Conservation (phyloP, 2,888 invertebrate species). For the Sycophila texana region DNA sequence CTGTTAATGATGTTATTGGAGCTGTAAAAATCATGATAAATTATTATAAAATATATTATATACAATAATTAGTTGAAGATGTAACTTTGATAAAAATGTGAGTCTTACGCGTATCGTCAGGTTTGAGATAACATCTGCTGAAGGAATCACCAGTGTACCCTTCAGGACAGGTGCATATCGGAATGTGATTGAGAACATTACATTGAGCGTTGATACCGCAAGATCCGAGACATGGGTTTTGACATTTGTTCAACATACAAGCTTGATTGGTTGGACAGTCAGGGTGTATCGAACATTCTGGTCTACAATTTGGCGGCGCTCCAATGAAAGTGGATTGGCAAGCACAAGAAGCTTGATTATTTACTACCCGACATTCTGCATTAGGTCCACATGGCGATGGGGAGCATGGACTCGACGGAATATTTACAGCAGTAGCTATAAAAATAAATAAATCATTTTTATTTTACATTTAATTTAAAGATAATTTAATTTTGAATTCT, state of each 20-base stretch:
- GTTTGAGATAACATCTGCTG: slow-evolving; percentile 67
- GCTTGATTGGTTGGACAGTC: slow-evolving; percentile 78
- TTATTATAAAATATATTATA: not conserved
- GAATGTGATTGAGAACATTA: slow-evolving; percentile 79
- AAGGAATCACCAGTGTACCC: slow-evolving; percentile 80
- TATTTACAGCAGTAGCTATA: not conserved
- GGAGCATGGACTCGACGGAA: slow-evolving; percentile 75
- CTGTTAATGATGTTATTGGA: slow-evolving; percentile 79
- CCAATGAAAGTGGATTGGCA: slow-evolving; percentile 79
- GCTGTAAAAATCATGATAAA: slow-evolving; percentile 12
- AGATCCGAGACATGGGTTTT: slow-evolving; percentile 79
- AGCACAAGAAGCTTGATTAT: slow-evolving; percentile 78
- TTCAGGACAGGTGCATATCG: slow-evolving; percentile 78
- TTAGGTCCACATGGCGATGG: slow-evolving; percentile 79
- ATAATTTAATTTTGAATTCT: not conserved
- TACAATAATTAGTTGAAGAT: not conserved
- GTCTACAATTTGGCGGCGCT: slow-evolving; percentile 78
- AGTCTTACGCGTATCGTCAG: slow-evolving; percentile 31
- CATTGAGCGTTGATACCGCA: slow-evolving; percentile 79
- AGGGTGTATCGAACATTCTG: slow-evolving; percentile 79
- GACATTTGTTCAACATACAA: slow-evolving; percentile 80
- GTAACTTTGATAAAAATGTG: not conserved
- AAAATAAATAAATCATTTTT: not conserved
- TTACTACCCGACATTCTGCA: slow-evolving; percentile 78
- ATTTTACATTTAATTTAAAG: not conserved